Evolutionary conservation across 2,888 invertebrate genomes (phyloP).

Genomic region (Cheilosia vernalis): DNA sequence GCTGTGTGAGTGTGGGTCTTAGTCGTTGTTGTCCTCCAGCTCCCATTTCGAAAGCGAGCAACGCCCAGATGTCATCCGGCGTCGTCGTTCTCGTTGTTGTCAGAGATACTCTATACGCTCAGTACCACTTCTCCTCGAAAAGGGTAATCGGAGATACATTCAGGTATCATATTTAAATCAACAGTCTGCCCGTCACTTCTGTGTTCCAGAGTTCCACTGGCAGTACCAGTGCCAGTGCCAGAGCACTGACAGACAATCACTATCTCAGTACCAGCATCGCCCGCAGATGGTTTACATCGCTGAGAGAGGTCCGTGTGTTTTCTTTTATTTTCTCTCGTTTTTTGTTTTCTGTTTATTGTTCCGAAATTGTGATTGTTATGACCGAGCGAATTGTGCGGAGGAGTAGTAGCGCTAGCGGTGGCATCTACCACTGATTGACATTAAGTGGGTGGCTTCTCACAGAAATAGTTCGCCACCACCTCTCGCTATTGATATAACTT

Average conservation of each 20-base stretch:
- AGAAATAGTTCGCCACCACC: slow-evolving; percentile 35
- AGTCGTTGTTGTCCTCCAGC: slow-evolving; percentile 59
- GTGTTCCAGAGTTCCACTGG: slow-evolving; percentile 35
- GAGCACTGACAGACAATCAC: slow-evolving; percentile 13
- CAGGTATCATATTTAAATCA: slow-evolving; percentile 74
- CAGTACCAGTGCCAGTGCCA: background rate
- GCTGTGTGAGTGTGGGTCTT: slow-evolving; percentile 37
- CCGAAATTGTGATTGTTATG: slow-evolving; percentile 58
- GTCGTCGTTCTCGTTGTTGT: slow-evolving; percentile 25
- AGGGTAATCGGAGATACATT: slow-evolving; percentile 73
- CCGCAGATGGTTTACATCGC: slow-evolving; percentile 70
- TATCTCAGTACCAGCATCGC: slow-evolving; percentile 55
- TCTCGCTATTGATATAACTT: slow-evolving; percentile 33
- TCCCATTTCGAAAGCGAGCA: slow-evolving; percentile 59
- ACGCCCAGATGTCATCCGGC: slow-evolving; percentile 72
- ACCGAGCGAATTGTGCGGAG: slow-evolving; percentile 23
- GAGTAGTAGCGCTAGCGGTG: slow-evolving; percentile 18
- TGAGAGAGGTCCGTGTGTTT: slow-evolving; percentile 24
- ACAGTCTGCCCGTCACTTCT: slow-evolving; percentile 71
- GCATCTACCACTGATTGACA: slow-evolving; percentile 56
- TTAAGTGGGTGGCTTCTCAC: slow-evolving; percentile 61
- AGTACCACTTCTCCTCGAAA: slow-evolving; percentile 51
- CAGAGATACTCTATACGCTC: slow-evolving; percentile 53
- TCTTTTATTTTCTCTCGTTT: background rate
- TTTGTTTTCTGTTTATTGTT: slow-evolving; percentile 27